These are phyloP conservation scores for Pseudocheirus occidentalis DNA, from an alignment of 2,797 vertebrate species.

Conservation along the genomic window DNA sequence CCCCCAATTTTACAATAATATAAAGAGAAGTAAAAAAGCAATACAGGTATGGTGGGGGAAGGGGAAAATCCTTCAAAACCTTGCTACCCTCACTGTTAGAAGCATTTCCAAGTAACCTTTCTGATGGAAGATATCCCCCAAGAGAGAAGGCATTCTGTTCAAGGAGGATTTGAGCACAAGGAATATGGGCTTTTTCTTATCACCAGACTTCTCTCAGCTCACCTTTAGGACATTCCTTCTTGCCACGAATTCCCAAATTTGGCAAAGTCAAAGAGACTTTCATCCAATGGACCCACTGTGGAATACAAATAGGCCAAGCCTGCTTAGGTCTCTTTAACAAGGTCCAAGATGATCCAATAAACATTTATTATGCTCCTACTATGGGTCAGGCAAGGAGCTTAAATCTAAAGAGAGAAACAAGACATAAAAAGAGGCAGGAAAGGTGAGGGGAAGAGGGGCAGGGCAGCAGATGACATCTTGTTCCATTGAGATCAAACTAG, in stretches of 20 bases:
- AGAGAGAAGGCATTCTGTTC: neutral
- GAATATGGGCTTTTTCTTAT: neutral
- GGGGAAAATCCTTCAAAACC: neutral
- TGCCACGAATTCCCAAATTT: neutral
- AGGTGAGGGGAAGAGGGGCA: neutral
- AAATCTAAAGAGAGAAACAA: neutral
- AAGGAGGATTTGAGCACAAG: neutral
- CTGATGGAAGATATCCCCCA: neutral
- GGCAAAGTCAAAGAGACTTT: neutral
- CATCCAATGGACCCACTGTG: neutral
- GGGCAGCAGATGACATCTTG: neutral
- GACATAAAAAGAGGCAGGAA: neutral
- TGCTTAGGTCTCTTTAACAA: neutral
- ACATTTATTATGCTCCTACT: neutral
- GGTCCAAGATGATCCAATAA: neutral
- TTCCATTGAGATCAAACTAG: neutral
- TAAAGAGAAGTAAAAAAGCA: neutral
- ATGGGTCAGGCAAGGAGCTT: neutral
- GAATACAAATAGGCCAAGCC: neutral
- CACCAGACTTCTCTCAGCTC: neutral
- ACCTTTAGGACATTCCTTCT: constrained; percentile 2
- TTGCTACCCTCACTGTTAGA: neutral
- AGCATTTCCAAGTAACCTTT: constrained; percentile 30
- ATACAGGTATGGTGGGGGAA: neutral
- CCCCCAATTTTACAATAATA: constrained; percentile 2